A percentile compares a stretch with the other conserved stretches of the same genome.
Conservation (phyloP, 2,888 invertebrate genomes). For the Drosophila macrothrix region DNA sequence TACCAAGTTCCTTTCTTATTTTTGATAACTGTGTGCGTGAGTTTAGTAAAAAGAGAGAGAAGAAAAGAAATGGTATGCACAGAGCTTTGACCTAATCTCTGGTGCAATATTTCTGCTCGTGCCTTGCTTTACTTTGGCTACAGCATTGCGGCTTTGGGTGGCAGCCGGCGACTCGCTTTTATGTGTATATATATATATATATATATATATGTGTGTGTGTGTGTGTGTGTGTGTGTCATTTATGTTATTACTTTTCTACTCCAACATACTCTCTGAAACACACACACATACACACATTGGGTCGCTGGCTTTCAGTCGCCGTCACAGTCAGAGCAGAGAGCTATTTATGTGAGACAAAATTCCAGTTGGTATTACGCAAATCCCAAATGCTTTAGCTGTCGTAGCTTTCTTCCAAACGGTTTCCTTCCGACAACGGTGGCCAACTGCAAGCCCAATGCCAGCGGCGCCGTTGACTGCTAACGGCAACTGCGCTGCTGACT, state of each 20-base stretch:
- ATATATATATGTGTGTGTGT: neutral
- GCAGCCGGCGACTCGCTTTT: slow-evolving; percentile 8
- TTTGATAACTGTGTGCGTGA: slow-evolving; percentile 29
- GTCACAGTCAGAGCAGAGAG: slow-evolving; percentile 48
- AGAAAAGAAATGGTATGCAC: slow-evolving; percentile 65
- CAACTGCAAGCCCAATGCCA: slow-evolving; percentile 40
- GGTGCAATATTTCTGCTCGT: slow-evolving; percentile 78
- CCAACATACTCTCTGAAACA: slow-evolving; percentile 24
- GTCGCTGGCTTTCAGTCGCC: slow-evolving; percentile 29
- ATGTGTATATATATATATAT: no score
- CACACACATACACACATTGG: slow-evolving; percentile 4
- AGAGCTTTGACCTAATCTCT: slow-evolving; percentile 81
- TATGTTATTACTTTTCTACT: slow-evolving; percentile 69
- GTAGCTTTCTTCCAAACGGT: slow-evolving; percentile 80
- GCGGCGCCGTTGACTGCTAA: slow-evolving; percentile 9
- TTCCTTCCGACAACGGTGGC: slow-evolving; percentile 66
- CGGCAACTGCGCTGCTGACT: slow-evolving; percentile 42
- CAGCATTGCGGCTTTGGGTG: slow-evolving; percentile 28
- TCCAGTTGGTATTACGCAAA: slow-evolving; percentile 81
- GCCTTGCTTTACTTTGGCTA: slow-evolving; percentile 64
- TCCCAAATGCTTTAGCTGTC: slow-evolving; percentile 80
- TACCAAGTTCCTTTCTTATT: slow-evolving; percentile 7
- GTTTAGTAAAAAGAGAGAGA: slow-evolving; percentile 60
- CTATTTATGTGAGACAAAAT: slow-evolving; percentile 81
- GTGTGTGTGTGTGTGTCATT: slow-evolving; percentile 55